phyloP scores from a whole-genome alignment of 1,140 invertebrate species.

The Aphaenogaster floridana region DNA sequence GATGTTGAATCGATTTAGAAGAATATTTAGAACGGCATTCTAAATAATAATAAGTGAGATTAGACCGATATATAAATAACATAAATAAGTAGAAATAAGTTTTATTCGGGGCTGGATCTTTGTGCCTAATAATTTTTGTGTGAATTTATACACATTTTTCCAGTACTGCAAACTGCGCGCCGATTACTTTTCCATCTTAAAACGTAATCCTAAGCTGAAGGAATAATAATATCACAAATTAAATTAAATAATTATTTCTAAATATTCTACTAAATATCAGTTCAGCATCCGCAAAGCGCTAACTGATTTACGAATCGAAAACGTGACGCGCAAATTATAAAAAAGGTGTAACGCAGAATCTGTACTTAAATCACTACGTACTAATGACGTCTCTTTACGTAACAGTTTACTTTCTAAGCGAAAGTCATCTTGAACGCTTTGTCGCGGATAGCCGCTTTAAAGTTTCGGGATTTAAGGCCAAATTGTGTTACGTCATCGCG shows the following conservation, averaged over 20 bases:
- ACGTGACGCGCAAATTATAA: background rate
- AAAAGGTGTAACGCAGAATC: background rate
- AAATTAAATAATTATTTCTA: no score
- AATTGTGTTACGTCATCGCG: background rate
- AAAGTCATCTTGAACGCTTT: background rate
- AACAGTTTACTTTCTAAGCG: constrained; percentile 4
- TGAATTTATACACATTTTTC: no score
- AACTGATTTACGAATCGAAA: background rate
- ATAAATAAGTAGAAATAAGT: no score
- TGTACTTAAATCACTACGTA: background rate
- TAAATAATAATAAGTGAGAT: no score
- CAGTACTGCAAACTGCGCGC: no score
- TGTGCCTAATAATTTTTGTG: no score
- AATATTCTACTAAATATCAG: background rate
- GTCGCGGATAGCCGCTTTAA: background rate
- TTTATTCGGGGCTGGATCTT: no score
- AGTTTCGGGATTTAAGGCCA: background rate
- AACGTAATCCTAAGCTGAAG: no score
- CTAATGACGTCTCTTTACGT: background rate
- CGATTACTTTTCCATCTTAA: no score
- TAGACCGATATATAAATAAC: no score
- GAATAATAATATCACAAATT: no score
- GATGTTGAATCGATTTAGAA: background rate
- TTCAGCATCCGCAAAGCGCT: background rate
- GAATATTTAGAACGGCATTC: background rate